These are phyloP conservation scores for Julus scanicus DNA, from an alignment of 2,888 invertebrate genomes.

Conservation along the genomic window DNA sequence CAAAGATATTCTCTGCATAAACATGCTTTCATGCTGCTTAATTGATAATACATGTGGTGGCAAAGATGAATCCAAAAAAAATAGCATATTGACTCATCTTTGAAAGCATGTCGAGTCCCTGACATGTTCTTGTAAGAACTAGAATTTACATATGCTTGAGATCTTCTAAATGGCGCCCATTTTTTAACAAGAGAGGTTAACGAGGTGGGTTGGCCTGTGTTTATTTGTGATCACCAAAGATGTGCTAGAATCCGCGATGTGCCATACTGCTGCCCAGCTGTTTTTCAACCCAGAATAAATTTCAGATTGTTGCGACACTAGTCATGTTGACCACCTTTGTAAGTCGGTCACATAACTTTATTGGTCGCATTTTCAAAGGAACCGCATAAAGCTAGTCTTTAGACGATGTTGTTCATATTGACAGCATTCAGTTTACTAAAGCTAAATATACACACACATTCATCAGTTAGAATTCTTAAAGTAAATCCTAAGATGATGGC, in stretches of 20 bases:
- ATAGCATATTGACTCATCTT: neutral
- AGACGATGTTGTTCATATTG: neutral
- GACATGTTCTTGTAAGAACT: neutral
- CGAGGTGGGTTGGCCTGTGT: neutral
- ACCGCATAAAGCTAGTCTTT: neutral
- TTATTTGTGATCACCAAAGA: neutral
- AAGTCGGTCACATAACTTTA: neutral
- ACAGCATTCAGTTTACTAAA: too few species aligned
- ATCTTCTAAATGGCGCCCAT: neutral
- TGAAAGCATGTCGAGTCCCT: neutral
- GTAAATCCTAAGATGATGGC: too few species aligned
- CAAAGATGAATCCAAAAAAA: neutral
- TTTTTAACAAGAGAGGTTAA: slow-evolving; percentile 17
- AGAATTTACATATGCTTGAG: neutral
- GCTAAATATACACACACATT: too few species aligned
- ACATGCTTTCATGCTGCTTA: slow-evolving; percentile 36
- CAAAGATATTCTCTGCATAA: slow-evolving; percentile 39
- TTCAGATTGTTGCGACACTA: neutral
- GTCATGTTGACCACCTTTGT: neutral
- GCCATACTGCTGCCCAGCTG: slow-evolving; percentile 10
- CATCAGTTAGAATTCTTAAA: too few species aligned
- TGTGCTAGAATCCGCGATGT: slow-evolving; percentile 2
- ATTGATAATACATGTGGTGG: slow-evolving; percentile 15
- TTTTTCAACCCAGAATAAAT: neutral
- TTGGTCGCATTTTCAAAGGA: neutral